Evolutionary conservation across 1,140 invertebrate genomes (phyloP).

Genomic region (Caenorhabditis remanei): DNA sequence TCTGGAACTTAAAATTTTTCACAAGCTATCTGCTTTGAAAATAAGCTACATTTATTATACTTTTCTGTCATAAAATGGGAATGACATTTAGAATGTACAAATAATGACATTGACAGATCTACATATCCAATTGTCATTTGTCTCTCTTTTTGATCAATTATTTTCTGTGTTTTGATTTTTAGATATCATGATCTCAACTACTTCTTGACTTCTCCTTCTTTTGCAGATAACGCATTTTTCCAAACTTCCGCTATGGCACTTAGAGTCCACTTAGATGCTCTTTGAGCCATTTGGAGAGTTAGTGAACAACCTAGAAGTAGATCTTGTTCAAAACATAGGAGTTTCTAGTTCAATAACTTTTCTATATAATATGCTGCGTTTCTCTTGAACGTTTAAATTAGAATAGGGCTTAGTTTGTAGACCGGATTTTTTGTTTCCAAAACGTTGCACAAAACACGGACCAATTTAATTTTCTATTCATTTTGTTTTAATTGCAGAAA

Average conservation of each 20-base stretch:
- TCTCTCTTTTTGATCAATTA: background rate
- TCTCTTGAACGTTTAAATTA: too few relatives aligned
- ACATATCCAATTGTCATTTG: background rate
- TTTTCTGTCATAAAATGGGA: too few relatives aligned
- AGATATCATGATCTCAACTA: background rate
- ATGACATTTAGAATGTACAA: background rate
- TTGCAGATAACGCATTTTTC: background rate
- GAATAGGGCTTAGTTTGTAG: too few relatives aligned
- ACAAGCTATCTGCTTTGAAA: too few relatives aligned
- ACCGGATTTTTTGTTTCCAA: background rate
- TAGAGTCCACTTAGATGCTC: too few relatives aligned
- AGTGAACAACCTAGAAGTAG: too few relatives aligned
- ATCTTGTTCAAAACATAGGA: too few relatives aligned
- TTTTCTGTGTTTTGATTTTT: constrained; percentile 39
- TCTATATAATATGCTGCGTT: too few relatives aligned
- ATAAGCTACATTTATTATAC: too few relatives aligned
- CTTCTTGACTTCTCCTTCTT: constrained; percentile 20
- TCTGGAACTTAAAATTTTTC: too few relatives aligned
- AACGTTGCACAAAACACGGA: background rate
- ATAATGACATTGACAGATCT: constrained; percentile 7
- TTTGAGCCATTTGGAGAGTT: background rate
- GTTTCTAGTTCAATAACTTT: too few relatives aligned
- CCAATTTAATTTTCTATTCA: background rate
- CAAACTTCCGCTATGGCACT: too few relatives aligned
- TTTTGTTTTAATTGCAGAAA: background rate